Percentiles rank a stretch among this genome's conserved stretches.
Evolutionary conservation across 2,113 vertebrate genomes (phyloP).

Genomic region (Uropsilus gracilis): DNA sequence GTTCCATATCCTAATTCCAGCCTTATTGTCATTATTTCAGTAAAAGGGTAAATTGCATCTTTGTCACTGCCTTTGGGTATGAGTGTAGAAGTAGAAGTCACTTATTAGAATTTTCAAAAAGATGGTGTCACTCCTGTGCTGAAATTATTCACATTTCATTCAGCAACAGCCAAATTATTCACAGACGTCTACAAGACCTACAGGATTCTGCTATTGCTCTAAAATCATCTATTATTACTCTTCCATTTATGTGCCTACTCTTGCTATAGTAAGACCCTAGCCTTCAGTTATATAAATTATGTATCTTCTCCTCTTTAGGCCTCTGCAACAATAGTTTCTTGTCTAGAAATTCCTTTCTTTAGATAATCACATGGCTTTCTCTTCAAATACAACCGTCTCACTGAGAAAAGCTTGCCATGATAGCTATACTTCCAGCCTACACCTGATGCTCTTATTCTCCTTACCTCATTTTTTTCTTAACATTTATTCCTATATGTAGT

Average conservation of each 20-base stretch:
- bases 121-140: neutral
- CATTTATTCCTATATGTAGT: neutral
- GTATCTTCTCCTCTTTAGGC: neutral
- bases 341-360: neutral
- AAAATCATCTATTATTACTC: neutral
- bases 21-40: neutral
- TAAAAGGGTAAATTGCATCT: neutral
- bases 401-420: neutral
- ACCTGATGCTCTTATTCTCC: neutral
- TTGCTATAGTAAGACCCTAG: neutral
- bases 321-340: neutral
- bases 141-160: neutral
- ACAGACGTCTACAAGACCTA: neutral
- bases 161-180: neutral
- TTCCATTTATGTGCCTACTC: neutral
- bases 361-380: neutral
- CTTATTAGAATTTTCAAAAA: neutral
- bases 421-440: neutral
- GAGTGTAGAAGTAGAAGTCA: neutral
- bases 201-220: neutral
- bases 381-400: neutral
- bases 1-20: neutral
- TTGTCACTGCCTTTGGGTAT: neutral
- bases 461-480: neutral
- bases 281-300: neutral